phyloP scores from a whole-genome alignment of 2,888 invertebrate genomes.

The Cephus sareptanus region DNA sequence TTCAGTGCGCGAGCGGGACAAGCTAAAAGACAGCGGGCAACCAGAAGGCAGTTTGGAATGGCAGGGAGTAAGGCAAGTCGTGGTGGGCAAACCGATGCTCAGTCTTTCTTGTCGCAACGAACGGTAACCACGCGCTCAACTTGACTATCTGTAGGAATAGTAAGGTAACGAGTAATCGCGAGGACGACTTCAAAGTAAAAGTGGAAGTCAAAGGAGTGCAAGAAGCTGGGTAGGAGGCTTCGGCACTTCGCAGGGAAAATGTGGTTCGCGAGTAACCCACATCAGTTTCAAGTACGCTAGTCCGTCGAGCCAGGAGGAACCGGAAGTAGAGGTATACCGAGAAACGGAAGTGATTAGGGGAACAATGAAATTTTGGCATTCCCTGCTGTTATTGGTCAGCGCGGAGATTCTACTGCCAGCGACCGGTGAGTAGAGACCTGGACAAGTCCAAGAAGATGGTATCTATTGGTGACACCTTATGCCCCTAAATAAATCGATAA shows the following conservation, averaged over 20 bases:
- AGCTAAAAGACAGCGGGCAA: constrained; percentile 18
- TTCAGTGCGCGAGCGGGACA: constrained; percentile 1
- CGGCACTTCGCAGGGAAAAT: background rate
- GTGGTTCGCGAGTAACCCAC: background rate
- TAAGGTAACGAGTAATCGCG: background rate
- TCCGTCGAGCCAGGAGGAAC: background rate
- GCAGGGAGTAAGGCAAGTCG: constrained; percentile 37
- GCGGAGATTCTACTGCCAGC: constrained; percentile 46
- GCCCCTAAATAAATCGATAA: too few species aligned
- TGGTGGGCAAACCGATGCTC: constrained; percentile 41
- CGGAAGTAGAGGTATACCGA: background rate
- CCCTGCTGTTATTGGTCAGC: constrained; percentile 47
- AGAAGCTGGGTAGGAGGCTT: background rate
- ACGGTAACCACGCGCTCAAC: constrained; percentile 46
- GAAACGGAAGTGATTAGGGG: constrained; percentile 9
- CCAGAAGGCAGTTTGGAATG: constrained; percentile 27
- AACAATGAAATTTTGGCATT: constrained; percentile 32
- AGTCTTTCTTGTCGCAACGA: constrained; percentile 60
- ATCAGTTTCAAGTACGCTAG: background rate
- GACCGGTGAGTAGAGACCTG: constrained; percentile 42
- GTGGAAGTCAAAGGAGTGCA: background rate
- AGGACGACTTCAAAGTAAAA: background rate
- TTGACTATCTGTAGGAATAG: background rate
- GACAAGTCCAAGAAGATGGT: background rate
- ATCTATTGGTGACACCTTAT: background rate